Percentiles rank a stretch among this genome's conserved stretches.
phyloP scores from a whole-genome alignment of 64 coral and sea anemone genomes.

The Montipora efflorescens region DNA sequence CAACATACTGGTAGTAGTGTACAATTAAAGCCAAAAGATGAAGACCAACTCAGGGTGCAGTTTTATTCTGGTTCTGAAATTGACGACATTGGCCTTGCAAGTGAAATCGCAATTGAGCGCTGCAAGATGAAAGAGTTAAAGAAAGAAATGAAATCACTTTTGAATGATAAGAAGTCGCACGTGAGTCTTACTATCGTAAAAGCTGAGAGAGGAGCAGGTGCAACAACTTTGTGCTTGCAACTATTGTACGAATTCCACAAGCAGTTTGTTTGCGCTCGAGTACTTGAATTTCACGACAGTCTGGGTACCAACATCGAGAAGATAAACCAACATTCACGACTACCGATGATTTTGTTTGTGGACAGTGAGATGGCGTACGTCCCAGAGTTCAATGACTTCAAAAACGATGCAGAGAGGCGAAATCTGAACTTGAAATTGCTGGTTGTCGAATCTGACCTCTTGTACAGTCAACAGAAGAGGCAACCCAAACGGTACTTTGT shows the following conservation, averaged over 20 bases:
- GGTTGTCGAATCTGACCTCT: constrained; percentile 71
- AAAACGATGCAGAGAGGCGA: constrained; percentile 54
- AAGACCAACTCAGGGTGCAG: constrained; percentile 36
- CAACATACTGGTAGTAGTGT: background rate
- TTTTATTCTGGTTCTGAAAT: constrained; percentile 83
- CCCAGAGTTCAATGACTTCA: constrained; percentile 82
- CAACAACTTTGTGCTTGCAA: constrained; percentile 81
- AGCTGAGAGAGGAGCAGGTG: constrained; percentile 77
- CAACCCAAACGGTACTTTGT: constrained; percentile 41
- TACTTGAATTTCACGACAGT: constrained; percentile 72
- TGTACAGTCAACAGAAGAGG: constrained; percentile 23
- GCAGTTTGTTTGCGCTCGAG: constrained; percentile 62
- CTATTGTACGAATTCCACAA: constrained; percentile 72
- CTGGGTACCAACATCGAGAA: constrained; percentile 69
- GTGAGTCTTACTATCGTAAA: constrained; percentile 71
- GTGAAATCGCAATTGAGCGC: constrained; percentile 69
- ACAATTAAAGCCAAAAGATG: constrained; percentile 1
- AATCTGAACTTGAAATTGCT: constrained; percentile 72
- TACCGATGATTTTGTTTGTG: constrained; percentile 81
- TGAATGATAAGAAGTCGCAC: constrained; percentile 64
- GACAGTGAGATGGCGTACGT: constrained; percentile 70
- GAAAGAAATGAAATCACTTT: constrained; percentile 64
- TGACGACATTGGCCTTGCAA: constrained; percentile 38
- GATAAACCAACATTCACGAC: constrained; percentile 47
- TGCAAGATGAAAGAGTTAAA: constrained; percentile 77